Conservation (phyloP, 2,888 invertebrate genomes). For the Aphodius granarius region DNA sequence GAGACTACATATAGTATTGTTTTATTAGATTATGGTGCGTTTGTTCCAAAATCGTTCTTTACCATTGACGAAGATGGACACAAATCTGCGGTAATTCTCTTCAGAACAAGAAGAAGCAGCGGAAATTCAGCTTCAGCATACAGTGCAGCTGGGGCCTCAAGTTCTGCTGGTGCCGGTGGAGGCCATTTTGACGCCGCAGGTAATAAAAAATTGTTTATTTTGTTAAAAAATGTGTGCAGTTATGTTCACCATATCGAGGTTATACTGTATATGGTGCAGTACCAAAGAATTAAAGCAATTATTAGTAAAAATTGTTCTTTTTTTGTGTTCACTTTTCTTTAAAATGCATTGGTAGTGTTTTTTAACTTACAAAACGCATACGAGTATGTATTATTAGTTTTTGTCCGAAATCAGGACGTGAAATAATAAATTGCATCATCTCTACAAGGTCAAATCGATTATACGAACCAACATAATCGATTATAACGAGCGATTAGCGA, state of each 20-base stretch:
- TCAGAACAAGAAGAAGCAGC: conserved; percentile 38
- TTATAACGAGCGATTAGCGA: background rate
- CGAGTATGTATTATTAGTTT: background rate
- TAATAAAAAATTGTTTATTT: background rate
- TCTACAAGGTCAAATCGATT: background rate
- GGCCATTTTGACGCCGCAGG: conserved; percentile 17
- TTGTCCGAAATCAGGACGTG: background rate
- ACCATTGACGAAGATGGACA: conserved; percentile 61
- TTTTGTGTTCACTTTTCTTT: too few species aligned
- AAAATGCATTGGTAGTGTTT: too few species aligned
- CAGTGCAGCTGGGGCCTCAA: conserved; percentile 27
- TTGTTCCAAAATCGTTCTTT: conserved; percentile 63
- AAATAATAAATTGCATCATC: background rate
- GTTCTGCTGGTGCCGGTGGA: conserved; percentile 17
- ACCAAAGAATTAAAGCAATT: too few species aligned
- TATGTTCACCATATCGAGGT: too few species aligned
- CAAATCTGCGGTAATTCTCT: conserved; percentile 50
- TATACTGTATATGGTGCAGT: too few species aligned
- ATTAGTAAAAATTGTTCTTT: too few species aligned
- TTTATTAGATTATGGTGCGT: conserved; percentile 37
- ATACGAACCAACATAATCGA: background rate
- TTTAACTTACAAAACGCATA: too few species aligned
- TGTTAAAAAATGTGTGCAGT: too few species aligned
- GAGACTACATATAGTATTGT: too few species aligned
- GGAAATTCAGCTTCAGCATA: conserved; percentile 31